Conservation (phyloP, 2,113 vertebrate genomes). For the Triplophysa siluroides region DNA sequence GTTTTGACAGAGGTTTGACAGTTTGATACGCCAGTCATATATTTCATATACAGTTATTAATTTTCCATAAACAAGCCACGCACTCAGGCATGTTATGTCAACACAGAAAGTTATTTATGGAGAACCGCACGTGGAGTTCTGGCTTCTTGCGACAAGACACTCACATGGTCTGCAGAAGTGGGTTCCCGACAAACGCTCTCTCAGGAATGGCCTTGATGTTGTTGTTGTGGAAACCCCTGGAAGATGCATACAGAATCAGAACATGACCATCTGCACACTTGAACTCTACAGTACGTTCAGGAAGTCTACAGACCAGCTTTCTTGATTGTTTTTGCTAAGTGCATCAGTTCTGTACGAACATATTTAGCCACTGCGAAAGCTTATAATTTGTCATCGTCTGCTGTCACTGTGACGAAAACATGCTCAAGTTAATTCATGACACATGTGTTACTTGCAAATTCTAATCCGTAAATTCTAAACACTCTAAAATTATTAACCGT, state of each 20-base stretch:
- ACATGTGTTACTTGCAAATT: slow-evolving; percentile 21
- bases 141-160: slow-evolving; percentile 48
- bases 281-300: neutral
- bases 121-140: neutral
- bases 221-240: slow-evolving; percentile 95
- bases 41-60: neutral
- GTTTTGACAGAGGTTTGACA: neutral
- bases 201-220: slow-evolving; percentile 94
- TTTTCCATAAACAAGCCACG: slow-evolving; percentile 15
- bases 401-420: slow-evolving; percentile 10
- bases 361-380: neutral
- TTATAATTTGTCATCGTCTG: slow-evolving; percentile 42
- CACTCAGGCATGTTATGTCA: slow-evolving; percentile 1
- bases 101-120: neutral
- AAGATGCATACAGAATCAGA: slow-evolving; percentile 50
- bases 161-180: slow-evolving; percentile 94
- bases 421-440: slow-evolving; percentile 23
- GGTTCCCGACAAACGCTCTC: slow-evolving; percentile 92
- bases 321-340: neutral
- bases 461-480: slow-evolving; percentile 37
- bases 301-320: slow-evolving; percentile 23
- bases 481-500: slow-evolving; percentile 30
- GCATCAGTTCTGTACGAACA: slow-evolving; percentile 18
- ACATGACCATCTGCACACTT: slow-evolving; percentile 26
- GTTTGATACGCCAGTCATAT: too few relatives aligned